These are phyloP conservation scores for Porites lobata DNA, from an alignment of 92 coral and sea anemone genomes.

Conservation along the genomic window DNA sequence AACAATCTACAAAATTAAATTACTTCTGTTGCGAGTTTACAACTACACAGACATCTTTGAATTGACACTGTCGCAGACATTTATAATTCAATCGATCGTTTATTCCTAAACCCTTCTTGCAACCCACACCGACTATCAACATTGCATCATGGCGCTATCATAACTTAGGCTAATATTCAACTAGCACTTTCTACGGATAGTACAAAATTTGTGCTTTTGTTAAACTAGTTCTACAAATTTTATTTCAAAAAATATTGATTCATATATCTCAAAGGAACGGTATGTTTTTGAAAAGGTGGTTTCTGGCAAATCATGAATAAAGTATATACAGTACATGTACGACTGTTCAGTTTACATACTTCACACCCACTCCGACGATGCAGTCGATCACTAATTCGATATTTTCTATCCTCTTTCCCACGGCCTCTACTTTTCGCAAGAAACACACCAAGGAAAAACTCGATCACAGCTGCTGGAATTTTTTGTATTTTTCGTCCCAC, in stretches of 20 bases:
- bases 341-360: constrained; percentile 37
- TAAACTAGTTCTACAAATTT: constrained; percentile 60
- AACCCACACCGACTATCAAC: no score
- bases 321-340: background rate
- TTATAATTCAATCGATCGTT: no score
- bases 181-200: background rate
- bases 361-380: constrained; percentile 2
- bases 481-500: constrained; percentile 72
- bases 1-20: background rate
- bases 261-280: constrained; percentile 15
- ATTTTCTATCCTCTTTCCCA: background rate
- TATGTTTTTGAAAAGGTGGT: constrained; percentile 18
- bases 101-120: no score
- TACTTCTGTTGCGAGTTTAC: background rate
- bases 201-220: constrained; percentile 44
- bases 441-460: constrained; percentile 24
- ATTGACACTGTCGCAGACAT: background rate
- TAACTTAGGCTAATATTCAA: background rate
- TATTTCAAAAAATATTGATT: constrained; percentile 69
- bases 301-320: background rate
- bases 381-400: background rate
- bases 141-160: no score
- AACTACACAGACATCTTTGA: background rate
- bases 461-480: constrained; percentile 66
- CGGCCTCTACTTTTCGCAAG: background rate